Conservation (phyloP, 2,888 invertebrate species). For the Temnothorax rugatulus region DNA sequence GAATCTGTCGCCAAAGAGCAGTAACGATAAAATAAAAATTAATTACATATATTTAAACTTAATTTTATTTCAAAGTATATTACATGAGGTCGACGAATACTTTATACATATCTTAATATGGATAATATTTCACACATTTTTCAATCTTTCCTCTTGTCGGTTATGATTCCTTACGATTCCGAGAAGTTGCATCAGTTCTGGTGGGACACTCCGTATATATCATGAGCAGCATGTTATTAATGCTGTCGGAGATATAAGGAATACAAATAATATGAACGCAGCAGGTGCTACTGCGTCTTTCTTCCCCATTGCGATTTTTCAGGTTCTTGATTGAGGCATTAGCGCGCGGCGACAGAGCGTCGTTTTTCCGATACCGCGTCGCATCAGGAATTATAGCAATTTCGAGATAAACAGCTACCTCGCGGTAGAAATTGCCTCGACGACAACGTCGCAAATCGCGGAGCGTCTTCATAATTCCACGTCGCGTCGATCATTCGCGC, state of each 20-base stretch:
- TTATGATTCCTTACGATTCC: background rate
- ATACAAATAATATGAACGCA: conserved; percentile 36
- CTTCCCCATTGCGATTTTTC: conserved; percentile 25
- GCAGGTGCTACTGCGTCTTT: conserved; percentile 28
- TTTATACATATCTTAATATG: background rate
- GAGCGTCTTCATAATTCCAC: conserved; percentile 39
- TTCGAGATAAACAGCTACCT: conserved; percentile 45
- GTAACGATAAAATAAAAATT: background rate
- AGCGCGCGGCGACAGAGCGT: conserved; percentile 32
- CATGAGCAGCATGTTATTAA: conserved; percentile 32
- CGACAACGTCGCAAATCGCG: conserved; percentile 50
- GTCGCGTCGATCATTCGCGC: conserved; percentile 49
- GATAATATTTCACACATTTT: background rate
- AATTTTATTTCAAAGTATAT: background rate
- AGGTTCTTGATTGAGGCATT: conserved; percentile 53
- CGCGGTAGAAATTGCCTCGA: conserved; percentile 40
- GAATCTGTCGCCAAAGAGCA: background rate
- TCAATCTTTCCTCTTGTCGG: background rate
- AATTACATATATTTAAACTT: background rate
- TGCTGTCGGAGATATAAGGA: conserved; percentile 20
- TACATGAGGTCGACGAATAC: background rate
- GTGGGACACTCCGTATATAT: conserved; percentile 21
- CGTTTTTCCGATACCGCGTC: conserved; percentile 47
- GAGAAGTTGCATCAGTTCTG: conserved; percentile 6
- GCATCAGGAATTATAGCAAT: conserved; percentile 54